phyloP scores from a whole-genome alignment of 2,113 vertebrate species.

The Phasianus colchicus region DNA sequence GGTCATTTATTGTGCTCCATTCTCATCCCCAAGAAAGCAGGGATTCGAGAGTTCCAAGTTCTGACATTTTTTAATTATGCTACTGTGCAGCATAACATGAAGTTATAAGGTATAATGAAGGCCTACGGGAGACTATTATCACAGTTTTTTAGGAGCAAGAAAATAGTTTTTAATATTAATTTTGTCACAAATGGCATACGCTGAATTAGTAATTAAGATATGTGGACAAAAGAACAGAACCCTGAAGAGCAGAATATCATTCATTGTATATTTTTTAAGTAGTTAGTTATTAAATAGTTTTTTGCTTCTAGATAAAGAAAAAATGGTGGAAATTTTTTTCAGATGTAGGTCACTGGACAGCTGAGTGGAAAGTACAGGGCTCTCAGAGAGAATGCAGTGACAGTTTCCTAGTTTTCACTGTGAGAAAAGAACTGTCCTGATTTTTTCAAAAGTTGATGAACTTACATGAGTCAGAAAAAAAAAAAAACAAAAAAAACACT shows the following conservation, averaged over 20 bases:
- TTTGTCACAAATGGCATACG: slow-evolving; percentile 22
- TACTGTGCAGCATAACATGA: slow-evolving; percentile 7
- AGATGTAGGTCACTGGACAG: neutral
- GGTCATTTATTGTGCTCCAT: neutral
- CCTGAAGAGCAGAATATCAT: neutral
- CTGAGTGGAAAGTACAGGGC: neutral
- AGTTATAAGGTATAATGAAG: slow-evolving; percentile 50
- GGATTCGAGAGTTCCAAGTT: neutral
- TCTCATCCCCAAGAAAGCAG: neutral
- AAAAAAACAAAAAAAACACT: neutral
- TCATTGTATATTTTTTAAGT: neutral
- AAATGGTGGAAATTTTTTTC: neutral
- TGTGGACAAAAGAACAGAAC: neutral
- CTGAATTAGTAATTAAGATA: slow-evolving; percentile 20
- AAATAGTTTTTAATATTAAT: slow-evolving; percentile 36
- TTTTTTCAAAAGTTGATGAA: neutral
- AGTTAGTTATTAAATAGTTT: neutral
- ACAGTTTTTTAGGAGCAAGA: neutral
- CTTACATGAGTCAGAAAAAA: neutral
- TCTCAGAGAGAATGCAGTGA: neutral
- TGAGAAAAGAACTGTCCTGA: neutral
- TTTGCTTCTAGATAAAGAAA: neutral
- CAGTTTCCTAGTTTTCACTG: neutral
- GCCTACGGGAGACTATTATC: slow-evolving; percentile 57
- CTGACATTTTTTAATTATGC: slow-evolving; percentile 31